Conservation (phyloP, 2,797 vertebrate species). For the Lithobates pipiens region DNA sequence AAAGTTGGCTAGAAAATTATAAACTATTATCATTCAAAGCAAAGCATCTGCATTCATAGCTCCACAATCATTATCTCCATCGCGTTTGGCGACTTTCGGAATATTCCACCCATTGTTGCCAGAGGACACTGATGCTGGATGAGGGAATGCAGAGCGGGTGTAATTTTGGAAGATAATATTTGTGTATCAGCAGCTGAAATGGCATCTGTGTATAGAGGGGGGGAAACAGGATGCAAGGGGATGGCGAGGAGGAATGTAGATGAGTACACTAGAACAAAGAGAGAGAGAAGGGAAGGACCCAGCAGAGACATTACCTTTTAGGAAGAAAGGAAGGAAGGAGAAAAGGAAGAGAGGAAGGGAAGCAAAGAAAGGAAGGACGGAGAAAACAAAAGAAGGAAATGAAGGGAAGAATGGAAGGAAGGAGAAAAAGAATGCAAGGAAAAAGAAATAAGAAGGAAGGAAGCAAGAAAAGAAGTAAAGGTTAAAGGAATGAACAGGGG, state of each 20-base stretch:
- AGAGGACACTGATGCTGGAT: conserved; percentile 1
- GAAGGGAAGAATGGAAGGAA: no score
- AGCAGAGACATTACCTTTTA: no score
- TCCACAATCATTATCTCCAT: background rate
- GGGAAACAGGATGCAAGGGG: background rate
- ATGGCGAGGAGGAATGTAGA: background rate
- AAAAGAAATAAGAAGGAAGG: no score
- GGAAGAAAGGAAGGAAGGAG: background rate
- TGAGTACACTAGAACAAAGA: background rate
- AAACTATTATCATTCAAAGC: background rate
- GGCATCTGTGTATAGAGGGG: background rate
- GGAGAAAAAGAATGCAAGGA: no score
- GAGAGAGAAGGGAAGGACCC: background rate
- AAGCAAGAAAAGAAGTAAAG: no score
- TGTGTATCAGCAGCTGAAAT: conserved; percentile 10
- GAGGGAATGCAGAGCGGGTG: background rate
- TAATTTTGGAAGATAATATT: conserved; percentile 14
- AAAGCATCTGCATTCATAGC: background rate
- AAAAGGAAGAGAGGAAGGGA: background rate
- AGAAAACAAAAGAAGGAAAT: no score
- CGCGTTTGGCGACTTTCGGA: background rate
- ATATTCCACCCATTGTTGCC: background rate
- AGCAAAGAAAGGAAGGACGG: no score
- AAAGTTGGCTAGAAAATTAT: background rate
- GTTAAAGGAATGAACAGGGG: no score